Evolutionary conservation across 2,113 vertebrate genomes (phyloP), one percentile per base, ranked within the genome.

Genomic region (Athene cunicularia): DNA sequence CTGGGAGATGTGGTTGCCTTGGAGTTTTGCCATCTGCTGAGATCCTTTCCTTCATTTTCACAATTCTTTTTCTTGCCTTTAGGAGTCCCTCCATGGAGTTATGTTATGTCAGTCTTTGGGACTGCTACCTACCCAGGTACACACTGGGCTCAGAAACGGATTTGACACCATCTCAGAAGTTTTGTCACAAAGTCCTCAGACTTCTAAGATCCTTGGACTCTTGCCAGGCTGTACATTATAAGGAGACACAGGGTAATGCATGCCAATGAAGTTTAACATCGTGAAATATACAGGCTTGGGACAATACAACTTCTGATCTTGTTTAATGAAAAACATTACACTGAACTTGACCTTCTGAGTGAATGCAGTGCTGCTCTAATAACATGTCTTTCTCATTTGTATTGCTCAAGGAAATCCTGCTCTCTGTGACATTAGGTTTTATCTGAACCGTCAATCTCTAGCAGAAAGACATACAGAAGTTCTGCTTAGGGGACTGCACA

Each of bases 401-500:
- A 59, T 67, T 5, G 5, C 64, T 84, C 41, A 62, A 96, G 63
- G 88, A 96, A 88, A 94, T 95, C 59, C 72, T 91, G 50, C 58
- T 92, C 9, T 71, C 45, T 59, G 12, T 84, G 80, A 88, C 75
- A 80, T 74, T 76, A 80, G 7, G 52, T 86, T 96, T 96, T 81
- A 89, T 80, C 86, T 86, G 26, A 64, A 53, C 33, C 50, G 92
- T 91, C 86, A 55, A 3, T 95, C 86, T 93, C 59, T 37, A 91
- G 20, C 32, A 86, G 68, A 91, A 80, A 77, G 72, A 66, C 50
- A 76, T 66, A 53, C 9, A 86, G 88, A 92, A 91, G 28, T 37
- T 95, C 76, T 86, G 37, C 55, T 77, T 80, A 49, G 19, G 17
- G 37, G 39, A 60, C 37, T 49, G 70, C 11, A 82, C 41, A 58